phyloP scores from a whole-genome alignment of 2,797 vertebrate species.

The Spatula versicolor region DNA sequence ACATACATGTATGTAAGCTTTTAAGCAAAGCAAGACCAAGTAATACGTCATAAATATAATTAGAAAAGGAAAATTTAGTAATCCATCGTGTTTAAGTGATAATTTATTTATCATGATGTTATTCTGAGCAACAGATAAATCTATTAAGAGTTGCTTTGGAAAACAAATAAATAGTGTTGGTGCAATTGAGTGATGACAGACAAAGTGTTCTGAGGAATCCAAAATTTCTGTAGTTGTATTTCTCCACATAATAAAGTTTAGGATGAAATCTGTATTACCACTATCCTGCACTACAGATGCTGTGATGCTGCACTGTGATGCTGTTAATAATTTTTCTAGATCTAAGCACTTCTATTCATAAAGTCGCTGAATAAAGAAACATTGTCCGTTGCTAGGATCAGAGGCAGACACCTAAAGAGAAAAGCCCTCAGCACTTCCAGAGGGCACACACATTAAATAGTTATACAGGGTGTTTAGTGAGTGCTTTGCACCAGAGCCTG shows the following conservation, averaged over 20 bases:
- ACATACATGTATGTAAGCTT: constrained; percentile 53
- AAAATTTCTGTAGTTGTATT: neutral
- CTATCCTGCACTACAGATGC: neutral
- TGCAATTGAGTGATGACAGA: constrained; percentile 41
- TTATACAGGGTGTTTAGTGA: constrained; percentile 2
- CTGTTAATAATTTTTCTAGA: neutral
- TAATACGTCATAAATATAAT: constrained; percentile 70
- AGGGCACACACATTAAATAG: constrained; percentile 2
- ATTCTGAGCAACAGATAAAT: constrained; percentile 74
- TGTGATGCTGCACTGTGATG: neutral
- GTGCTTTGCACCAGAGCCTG: constrained; percentile 12
- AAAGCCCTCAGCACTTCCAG: constrained; percentile 37
- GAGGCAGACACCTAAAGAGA: constrained; percentile 20
- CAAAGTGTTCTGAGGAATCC: neutral
- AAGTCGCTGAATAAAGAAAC: constrained; percentile 38
- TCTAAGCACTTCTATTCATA: neutral
- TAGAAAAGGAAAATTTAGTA: constrained; percentile 69
- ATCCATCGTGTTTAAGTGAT: constrained; percentile 62
- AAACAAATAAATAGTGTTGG: constrained; percentile 48
- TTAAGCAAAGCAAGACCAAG: constrained; percentile 41
- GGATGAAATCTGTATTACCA: neutral
- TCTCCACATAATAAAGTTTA: neutral
- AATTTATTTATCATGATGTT: constrained; percentile 78
- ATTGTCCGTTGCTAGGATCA: neutral
- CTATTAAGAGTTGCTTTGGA: constrained; percentile 71